Evolutionary conservation across 2,113 vertebrate species (phyloP).

Genomic region (Lathamus discolor): DNA sequence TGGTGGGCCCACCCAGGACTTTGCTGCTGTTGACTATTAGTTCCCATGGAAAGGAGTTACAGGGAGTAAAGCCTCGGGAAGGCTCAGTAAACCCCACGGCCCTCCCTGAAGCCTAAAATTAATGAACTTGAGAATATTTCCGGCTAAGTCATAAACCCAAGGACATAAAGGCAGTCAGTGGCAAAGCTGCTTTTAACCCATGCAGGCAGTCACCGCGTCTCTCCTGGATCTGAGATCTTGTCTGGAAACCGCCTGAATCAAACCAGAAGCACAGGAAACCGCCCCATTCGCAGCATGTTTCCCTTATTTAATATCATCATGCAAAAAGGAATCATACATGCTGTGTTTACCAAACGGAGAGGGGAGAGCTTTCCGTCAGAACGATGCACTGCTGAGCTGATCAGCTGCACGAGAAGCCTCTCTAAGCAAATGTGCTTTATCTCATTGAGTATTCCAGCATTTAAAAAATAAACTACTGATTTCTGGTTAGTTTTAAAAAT

Average conservation of each 20-base stretch:
- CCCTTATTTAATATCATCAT: background rate
- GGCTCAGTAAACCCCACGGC: background rate
- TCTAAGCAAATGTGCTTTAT: background rate
- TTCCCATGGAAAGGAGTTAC: background rate
- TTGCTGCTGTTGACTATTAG: background rate
- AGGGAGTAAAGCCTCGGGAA: background rate
- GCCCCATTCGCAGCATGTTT: background rate
- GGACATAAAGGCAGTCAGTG: background rate
- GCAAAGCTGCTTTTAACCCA: background rate
- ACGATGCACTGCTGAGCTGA: background rate
- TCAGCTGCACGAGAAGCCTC: background rate
- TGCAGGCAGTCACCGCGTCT: accelerated
- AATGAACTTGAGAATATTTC: background rate
- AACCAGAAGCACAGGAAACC: background rate
- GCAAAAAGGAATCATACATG: background rate
- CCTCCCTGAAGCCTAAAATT: background rate
- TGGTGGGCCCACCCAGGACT: background rate
- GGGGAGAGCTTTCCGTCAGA: background rate
- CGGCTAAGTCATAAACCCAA: background rate
- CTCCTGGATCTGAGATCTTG: background rate
- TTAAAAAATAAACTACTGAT: background rate
- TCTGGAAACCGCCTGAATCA: background rate
- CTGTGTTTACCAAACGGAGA: background rate
- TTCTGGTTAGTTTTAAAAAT: background rate
- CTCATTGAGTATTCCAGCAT: background rate